A percentile compares a stretch with the other conserved stretches of the same genome.
Conservation (phyloP, 2,113 vertebrate genomes). For the Eretmochelys imbricata region DNA sequence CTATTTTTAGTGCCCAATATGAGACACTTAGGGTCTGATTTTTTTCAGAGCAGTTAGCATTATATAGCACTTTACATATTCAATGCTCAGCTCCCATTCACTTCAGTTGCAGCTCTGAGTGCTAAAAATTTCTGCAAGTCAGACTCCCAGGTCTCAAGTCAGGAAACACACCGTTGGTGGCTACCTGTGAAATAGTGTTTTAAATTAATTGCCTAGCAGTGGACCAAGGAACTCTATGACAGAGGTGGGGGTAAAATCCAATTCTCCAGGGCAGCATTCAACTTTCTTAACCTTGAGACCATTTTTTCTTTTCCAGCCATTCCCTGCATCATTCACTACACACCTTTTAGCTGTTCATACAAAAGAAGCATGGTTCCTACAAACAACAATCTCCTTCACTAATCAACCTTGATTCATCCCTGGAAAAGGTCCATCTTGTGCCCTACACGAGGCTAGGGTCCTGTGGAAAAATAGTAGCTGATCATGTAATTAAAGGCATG, state of each 20-base stretch:
- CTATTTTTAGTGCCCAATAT: not conserved
- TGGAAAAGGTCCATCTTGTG: not conserved
- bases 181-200: not conserved
- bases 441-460: not conserved
- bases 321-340: not conserved
- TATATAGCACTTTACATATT: not conserved
- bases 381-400: not conserved
- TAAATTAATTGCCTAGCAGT: not conserved
- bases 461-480: not conserved
- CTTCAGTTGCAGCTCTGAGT: not conserved
- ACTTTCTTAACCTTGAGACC: not conserved
- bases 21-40: not conserved
- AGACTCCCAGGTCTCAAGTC: not conserved
- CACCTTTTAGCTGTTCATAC: not conserved
- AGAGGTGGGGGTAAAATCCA: not conserved
- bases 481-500: not conserved
- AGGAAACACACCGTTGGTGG: not conserved
- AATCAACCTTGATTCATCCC: not conserved
- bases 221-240: not conserved
- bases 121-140: not conserved
- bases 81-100: accelerated
- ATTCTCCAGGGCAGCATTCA: not conserved
- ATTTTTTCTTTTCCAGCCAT: not conserved
- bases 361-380: not conserved
- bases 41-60: not conserved